A percentile compares a stretch with the other conserved stretches of the same genome.
Conservation (phyloP, 2,113 vertebrate genomes). For the Erythrocercus mccallii region DNA sequence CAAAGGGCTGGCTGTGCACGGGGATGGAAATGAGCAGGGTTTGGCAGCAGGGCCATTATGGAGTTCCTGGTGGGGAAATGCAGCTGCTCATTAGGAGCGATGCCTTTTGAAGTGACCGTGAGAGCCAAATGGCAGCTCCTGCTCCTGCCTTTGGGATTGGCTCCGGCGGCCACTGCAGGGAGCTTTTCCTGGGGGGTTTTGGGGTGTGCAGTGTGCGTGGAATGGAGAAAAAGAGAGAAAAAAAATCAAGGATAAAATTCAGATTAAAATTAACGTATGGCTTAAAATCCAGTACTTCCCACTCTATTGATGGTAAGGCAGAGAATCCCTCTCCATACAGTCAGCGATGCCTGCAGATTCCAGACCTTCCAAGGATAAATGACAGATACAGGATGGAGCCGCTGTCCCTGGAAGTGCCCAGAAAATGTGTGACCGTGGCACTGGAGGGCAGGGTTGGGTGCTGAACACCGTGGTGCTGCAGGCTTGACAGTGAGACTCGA, state of each 20-base stretch:
- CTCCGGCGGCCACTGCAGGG: background rate
- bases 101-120: slow-evolving; percentile 59
- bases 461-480: background rate
- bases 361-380: background rate
- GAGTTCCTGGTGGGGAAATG: slow-evolving; percentile 42
- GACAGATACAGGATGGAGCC: background rate
- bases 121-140: slow-evolving; percentile 53
- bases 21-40: slow-evolving; percentile 62
- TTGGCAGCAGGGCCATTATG: slow-evolving; percentile 16
- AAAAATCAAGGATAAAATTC: background rate
- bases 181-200: background rate
- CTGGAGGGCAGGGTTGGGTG: no score
- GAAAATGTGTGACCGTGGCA: rapidly evolving
- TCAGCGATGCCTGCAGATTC: background rate
- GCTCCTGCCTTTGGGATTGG: background rate
- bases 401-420: background rate
- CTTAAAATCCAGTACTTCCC: background rate
- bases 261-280: rapidly evolving
- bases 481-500: rapidly evolving
- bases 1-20: slow-evolving; percentile 30
- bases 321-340: rapidly evolving
- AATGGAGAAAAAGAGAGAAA: background rate
- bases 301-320: rapidly evolving
- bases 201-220: rapidly evolving
- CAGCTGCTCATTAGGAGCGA: slow-evolving; percentile 65